These are phyloP conservation scores for Micromussa lordhowensis DNA, from an alignment of 92 coral and sea anemone species.

Conservation along the genomic window DNA sequence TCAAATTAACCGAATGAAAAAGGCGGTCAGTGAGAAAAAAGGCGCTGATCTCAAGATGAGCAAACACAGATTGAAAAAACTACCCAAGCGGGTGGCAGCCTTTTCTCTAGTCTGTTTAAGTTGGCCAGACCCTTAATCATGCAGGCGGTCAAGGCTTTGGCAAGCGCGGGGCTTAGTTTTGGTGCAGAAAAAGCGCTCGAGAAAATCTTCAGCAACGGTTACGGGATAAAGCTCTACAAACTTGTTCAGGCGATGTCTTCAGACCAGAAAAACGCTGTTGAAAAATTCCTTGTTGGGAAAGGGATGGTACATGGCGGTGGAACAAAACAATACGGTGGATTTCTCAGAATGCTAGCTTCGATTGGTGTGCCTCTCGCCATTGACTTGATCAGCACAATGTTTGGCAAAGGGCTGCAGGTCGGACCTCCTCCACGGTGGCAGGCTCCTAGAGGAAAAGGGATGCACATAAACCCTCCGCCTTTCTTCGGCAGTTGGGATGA, in stretches of 20 bases:
- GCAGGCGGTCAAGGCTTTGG: not conserved
- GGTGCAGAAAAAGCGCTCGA: not conserved
- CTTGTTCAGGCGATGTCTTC: not conserved
- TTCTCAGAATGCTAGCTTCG: not conserved
- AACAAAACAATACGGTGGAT: not conserved
- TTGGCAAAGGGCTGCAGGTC: not conserved
- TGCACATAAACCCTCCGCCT: no score
- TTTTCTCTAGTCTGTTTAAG: not conserved
- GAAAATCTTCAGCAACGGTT: not conserved
- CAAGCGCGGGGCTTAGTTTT: not conserved
- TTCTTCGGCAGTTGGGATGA: not conserved
- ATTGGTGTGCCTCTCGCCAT: not conserved
- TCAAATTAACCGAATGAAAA: no score
- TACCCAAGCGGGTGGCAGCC: not conserved
- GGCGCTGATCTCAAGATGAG: no score
- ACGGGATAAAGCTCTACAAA: not conserved
- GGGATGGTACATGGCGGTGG: not conserved
- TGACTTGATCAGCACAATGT: not conserved
- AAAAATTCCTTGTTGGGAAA: not conserved
- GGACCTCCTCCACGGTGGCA: no score
- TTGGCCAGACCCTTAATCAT: not conserved
- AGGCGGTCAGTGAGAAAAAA: no score
- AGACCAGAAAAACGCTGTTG: not conserved
- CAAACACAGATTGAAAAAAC: not conserved
- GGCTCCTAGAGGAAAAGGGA: not conserved